These are phyloP conservation scores for Aspidiotus rigidus DNA, from an alignment of 2,888 invertebrate species.

Conservation along the genomic window DNA sequence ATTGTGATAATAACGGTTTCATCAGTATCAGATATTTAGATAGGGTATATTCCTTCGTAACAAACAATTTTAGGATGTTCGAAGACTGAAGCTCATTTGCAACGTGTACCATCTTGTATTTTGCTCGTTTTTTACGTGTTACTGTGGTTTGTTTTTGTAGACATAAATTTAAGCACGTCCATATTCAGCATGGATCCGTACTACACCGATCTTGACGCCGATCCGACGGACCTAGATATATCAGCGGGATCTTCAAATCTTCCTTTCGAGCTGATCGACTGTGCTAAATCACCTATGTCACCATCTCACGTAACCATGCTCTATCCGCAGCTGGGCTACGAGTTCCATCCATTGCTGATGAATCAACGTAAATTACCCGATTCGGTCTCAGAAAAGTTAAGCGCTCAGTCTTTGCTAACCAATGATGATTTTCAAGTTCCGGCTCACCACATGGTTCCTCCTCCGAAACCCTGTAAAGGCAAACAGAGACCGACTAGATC, in stretches of 20 bases:
- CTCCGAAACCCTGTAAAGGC: slow-evolving; percentile 9
- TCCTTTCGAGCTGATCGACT: slow-evolving; percentile 37
- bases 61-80: too few relatives aligned
- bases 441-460: slow-evolving; percentile 15
- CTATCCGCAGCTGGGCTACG: slow-evolving; percentile 39
- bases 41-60: too few relatives aligned
- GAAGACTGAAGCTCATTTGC: too few relatives aligned
- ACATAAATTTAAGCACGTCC: not conserved
- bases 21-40: too few relatives aligned
- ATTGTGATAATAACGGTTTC: too few relatives aligned
- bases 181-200: slow-evolving; percentile 33
- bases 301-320: slow-evolving; percentile 38
- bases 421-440: slow-evolving; percentile 22
- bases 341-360: slow-evolving; percentile 38
- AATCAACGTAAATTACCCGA: slow-evolving; percentile 30
- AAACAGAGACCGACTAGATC: slow-evolving; percentile 5
- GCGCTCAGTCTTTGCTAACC: slow-evolving; percentile 5
- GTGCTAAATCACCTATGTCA: slow-evolving; percentile 35
- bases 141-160: not conserved
- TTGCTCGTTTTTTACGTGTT: too few relatives aligned
- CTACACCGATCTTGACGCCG: slow-evolving; percentile 36
- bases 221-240: slow-evolving; percentile 35
- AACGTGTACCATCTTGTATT: too few relatives aligned
- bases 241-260: slow-evolving; percentile 36
- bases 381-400: slow-evolving; percentile 9